A percentile compares a stretch with the other conserved stretches of the same genome.
phyloP scores from a whole-genome alignment of 2,888 invertebrate species.

The Nebria brevicollis region DNA sequence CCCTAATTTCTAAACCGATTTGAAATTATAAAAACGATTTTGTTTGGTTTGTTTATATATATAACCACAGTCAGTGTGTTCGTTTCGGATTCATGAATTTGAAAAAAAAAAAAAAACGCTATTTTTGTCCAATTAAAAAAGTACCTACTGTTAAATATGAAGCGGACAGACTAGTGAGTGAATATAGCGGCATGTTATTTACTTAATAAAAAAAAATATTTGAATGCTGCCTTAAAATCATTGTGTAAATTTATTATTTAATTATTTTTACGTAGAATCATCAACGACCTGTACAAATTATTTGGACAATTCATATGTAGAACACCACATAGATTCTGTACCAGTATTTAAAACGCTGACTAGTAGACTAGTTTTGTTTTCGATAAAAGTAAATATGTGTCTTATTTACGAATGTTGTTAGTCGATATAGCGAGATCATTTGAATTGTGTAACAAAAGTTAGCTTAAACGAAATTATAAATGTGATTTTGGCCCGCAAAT shows the following conservation, averaged over 20 bases:
- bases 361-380: neutral
- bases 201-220: neutral
- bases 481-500: no score
- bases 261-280: neutral
- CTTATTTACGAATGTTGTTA: no score
- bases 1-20: neutral
- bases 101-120: neutral
- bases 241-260: neutral
- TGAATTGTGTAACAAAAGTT: no score
- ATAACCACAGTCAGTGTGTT: neutral
- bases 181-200: neutral
- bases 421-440: no score
- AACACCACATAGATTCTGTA: neutral
- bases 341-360: neutral
- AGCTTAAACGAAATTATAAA: no score
- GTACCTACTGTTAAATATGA: neutral
- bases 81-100: neutral
- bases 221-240: slow-evolving; percentile 1
- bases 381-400: no score
- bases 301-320: neutral
- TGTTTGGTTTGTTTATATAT: neutral
- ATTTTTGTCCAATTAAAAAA: neutral
- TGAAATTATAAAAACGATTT: neutral
- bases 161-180: neutral
- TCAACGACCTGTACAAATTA: neutral